These are phyloP conservation scores for Rhinella marina DNA, from an alignment of 2,797 vertebrate species.

Conservation along the genomic window DNA sequence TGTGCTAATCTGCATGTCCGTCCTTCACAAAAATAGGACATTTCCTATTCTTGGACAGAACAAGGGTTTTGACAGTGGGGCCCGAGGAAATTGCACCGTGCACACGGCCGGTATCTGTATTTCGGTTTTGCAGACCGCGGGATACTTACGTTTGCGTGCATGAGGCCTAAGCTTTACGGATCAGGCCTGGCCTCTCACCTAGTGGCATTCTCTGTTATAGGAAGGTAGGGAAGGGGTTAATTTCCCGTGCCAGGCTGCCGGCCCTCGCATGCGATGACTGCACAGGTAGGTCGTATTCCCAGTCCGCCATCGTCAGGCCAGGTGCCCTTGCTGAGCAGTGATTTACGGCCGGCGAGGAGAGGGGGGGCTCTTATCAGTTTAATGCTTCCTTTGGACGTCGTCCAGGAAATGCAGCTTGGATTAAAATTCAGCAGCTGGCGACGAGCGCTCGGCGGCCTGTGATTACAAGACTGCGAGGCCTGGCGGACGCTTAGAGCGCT, in stretches of 20 bases:
- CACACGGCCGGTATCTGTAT: too few species aligned
- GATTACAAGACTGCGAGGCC: slow-evolving; percentile 10
- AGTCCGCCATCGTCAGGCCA: slow-evolving; percentile 1
- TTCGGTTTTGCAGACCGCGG: too few species aligned
- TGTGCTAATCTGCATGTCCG: too few species aligned
- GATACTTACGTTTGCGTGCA: too few species aligned
- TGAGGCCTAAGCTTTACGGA: neutral
- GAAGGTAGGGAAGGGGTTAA: neutral
- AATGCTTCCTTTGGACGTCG: slow-evolving; percentile 38
- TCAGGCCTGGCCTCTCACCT: neutral
- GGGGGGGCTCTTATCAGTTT: neutral
- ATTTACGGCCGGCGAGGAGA: neutral
- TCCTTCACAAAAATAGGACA: too few species aligned
- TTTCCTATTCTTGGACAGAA: too few species aligned
- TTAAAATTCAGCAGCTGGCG: slow-evolving; percentile 35
- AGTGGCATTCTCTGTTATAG: neutral
- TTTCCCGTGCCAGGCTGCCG: neutral
- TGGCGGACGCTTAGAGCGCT: neutral
- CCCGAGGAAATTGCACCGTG: too few species aligned
- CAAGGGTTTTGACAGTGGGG: too few species aligned
- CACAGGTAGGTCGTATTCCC: slow-evolving; percentile 17
- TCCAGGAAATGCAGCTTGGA: slow-evolving; percentile 36
- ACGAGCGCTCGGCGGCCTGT: slow-evolving; percentile 16
- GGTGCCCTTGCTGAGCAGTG: slow-evolving; percentile 24
- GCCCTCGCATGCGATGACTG: neutral